These are phyloP conservation scores for Ophion ellenae DNA, from an alignment of 2,888 invertebrate genomes.

Conservation along the genomic window DNA sequence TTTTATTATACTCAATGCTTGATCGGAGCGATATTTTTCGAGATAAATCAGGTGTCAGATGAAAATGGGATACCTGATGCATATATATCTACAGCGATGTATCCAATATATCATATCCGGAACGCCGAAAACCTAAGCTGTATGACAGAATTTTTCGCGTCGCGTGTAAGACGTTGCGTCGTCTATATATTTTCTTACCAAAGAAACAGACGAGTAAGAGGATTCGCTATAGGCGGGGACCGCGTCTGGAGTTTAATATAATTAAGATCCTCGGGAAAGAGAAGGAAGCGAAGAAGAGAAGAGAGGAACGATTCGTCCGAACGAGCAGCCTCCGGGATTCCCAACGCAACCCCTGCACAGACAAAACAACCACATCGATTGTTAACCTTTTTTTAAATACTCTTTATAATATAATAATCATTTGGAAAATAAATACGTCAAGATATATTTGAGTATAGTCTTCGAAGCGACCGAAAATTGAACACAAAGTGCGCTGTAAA, in stretches of 20 bases:
- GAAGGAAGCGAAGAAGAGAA: neutral
- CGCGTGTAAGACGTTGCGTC: constrained; percentile 51
- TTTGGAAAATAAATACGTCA: constrained; percentile 40
- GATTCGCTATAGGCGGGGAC: constrained; percentile 20
- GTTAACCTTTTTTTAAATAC: constrained; percentile 48
- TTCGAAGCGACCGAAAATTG: constrained; percentile 14
- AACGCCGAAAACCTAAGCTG: constrained; percentile 47
- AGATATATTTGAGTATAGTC: constrained; percentile 24
- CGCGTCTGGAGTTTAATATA: constrained; percentile 23
- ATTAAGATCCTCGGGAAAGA: constrained; percentile 18
- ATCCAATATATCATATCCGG: constrained; percentile 59
- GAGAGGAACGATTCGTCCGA: constrained; percentile 9
- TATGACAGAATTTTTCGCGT: constrained; percentile 39
- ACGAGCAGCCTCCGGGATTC: constrained; percentile 3
- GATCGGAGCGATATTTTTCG: no score
- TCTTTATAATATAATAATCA: constrained; percentile 45
- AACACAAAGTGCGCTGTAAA: neutral
- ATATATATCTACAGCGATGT: constrained; percentile 9
- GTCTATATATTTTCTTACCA: constrained; percentile 65
- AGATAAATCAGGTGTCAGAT: no score
- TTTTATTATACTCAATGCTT: no score
- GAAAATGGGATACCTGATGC: no score
- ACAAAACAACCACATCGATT: constrained; percentile 16
- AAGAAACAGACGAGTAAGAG: constrained; percentile 35
- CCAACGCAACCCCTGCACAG: constrained; percentile 11